These are phyloP conservation scores for Pristionchus exspectatus DNA, from an alignment of 2,888 invertebrate species.

Conservation along the genomic window DNA sequence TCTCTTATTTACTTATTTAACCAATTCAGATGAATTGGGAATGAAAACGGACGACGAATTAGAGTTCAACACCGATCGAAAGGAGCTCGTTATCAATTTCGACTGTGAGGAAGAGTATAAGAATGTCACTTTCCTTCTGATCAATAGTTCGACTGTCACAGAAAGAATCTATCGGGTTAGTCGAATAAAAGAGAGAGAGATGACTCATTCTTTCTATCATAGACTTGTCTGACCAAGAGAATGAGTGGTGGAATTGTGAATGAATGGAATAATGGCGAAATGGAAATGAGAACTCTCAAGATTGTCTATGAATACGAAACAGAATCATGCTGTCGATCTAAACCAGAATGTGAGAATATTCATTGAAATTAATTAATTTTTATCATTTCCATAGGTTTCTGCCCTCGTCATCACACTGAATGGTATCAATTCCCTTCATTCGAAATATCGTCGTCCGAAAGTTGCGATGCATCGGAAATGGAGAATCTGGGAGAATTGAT, in stretches of 20 bases:
- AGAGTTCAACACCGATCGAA: background rate
- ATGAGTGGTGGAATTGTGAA: background rate
- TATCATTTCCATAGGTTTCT: background rate
- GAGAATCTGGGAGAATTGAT: constrained; percentile 3
- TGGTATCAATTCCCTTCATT: constrained; percentile 39
- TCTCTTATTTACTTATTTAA: background rate
- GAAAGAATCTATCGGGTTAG: background rate
- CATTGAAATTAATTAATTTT: background rate
- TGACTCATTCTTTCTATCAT: background rate
- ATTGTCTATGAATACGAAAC: background rate
- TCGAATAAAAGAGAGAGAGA: background rate
- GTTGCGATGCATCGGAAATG: background rate
- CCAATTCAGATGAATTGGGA: background rate
- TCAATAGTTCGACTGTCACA: background rate
- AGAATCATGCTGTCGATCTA: background rate
- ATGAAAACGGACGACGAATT: background rate
- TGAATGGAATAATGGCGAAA: background rate
- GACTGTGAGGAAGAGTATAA: background rate
- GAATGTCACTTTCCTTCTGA: background rate
- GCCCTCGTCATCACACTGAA: background rate
- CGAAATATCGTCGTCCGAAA: background rate
- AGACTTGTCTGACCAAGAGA: background rate
- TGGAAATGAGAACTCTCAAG: background rate
- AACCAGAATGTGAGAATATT: background rate
- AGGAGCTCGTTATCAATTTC: background rate